Evolutionary conservation across 64 coral and sea anemone species (phyloP).

Genomic region (Actinia equina): DNA sequence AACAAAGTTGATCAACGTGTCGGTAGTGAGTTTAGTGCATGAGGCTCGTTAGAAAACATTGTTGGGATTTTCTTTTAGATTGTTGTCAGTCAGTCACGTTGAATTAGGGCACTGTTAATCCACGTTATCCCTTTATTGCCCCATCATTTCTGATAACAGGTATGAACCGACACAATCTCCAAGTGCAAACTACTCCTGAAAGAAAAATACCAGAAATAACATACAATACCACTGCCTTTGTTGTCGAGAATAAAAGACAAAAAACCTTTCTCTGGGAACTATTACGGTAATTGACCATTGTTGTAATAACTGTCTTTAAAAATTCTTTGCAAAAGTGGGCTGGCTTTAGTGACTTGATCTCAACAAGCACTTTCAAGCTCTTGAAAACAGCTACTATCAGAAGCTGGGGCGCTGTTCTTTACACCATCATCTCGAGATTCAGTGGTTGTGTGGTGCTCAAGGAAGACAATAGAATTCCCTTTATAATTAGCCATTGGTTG

Average conservation of each 20-base stretch:
- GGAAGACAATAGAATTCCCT: neutral
- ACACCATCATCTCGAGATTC: conserved; percentile 21
- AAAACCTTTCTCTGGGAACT: conserved; percentile 7
- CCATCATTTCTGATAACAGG: neutral
- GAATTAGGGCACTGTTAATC: neutral
- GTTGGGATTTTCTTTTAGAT: neutral
- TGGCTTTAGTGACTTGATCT: conserved; percentile 31
- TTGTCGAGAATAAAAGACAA: conserved; percentile 11
- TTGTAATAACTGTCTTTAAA: conserved; percentile 42
- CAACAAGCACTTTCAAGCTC: conserved; percentile 22
- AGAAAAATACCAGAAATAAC: neutral
- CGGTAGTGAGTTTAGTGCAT: too few species aligned
- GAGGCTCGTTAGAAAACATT: neutral
- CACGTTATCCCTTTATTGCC: neutral
- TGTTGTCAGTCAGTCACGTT: neutral
- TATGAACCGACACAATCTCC: neutral
- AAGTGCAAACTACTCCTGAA: neutral
- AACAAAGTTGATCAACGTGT: neutral
- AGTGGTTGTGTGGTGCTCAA: conserved; percentile 23
- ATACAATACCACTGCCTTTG: neutral
- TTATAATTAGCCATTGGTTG: conserved; percentile 39
- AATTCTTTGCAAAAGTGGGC: conserved; percentile 38
- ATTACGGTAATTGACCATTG: conserved; percentile 50
- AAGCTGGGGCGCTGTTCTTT: conserved; percentile 29
- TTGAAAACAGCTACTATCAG: conserved; percentile 27